A percentile compares a stretch with the other conserved stretches of the same genome.
phyloP scores from a whole-genome alignment of 2,888 invertebrate genomes.

The Junonia oenone region DNA sequence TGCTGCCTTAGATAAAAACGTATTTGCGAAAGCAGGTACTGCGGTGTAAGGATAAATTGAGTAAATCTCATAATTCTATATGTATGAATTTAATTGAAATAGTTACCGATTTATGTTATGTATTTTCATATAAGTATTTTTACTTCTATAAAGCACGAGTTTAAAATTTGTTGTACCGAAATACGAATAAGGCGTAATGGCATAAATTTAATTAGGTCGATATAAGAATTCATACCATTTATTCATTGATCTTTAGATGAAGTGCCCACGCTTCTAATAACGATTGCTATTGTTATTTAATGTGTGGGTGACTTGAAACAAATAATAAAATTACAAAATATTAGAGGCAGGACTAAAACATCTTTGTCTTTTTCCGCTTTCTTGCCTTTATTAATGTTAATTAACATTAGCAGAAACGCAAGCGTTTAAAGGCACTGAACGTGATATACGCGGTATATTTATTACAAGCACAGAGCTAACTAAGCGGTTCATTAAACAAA shows the following conservation, averaged over 20 bases:
- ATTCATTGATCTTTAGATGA: background rate
- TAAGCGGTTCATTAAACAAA: conserved; percentile 44
- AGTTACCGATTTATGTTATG: too few species aligned
- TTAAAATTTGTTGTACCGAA: too few species aligned
- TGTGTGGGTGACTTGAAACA: conserved; percentile 14
- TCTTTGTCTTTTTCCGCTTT: conserved; percentile 12
- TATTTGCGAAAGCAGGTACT: conserved; percentile 29
- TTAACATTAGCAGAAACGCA: conserved; percentile 52
- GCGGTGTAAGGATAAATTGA: too few species aligned
- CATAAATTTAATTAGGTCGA: too few species aligned
- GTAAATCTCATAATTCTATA: too few species aligned
- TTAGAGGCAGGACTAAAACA: background rate
- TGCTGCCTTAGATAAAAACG: conserved; percentile 25
- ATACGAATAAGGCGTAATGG: too few species aligned
- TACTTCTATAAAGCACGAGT: too few species aligned
- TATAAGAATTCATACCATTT: background rate
- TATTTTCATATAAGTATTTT: too few species aligned
- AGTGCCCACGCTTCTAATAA: conserved; percentile 4
- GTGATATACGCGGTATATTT: conserved; percentile 51
- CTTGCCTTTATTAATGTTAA: conserved; percentile 41
- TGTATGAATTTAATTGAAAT: too few species aligned
- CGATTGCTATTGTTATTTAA: background rate
- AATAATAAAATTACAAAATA: background rate
- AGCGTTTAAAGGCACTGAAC: conserved; percentile 40
- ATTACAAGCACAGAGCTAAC: conserved; percentile 43